Evolutionary conservation across 2,888 invertebrate species (phyloP).

Genomic region (Amphimallon solstitiale): DNA sequence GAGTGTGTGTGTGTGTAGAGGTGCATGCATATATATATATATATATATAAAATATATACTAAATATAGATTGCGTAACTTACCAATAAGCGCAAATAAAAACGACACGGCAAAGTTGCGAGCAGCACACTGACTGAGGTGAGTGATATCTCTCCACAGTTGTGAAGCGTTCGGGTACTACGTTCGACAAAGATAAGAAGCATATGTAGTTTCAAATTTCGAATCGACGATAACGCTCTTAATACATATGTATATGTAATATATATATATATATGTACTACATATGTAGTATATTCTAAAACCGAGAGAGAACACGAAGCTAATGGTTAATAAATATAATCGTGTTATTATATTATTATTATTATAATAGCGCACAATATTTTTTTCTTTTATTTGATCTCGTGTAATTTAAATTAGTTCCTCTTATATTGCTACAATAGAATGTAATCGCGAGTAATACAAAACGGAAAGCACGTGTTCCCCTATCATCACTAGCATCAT

Average conservation of each 20-base stretch:
- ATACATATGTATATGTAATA: background rate
- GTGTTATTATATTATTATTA: background rate
- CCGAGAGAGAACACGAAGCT: no score
- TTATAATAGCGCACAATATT: no score
- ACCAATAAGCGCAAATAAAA: slow-evolving; percentile 42
- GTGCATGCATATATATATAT: background rate
- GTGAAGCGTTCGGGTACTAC: slow-evolving; percentile 15
- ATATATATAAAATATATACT: background rate
- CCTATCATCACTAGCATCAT: background rate
- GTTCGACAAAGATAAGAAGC: slow-evolving; percentile 33
- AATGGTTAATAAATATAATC: no score
- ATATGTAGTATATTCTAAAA: no score
- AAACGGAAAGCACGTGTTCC: slow-evolving; percentile 6
- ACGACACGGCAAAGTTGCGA: slow-evolving; percentile 38
- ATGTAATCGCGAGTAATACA: background rate
- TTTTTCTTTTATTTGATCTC: background rate
- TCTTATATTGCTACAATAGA: background rate
- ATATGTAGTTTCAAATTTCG: slow-evolving; percentile 37
- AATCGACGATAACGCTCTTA: slow-evolving; percentile 19
- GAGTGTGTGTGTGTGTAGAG: no score
- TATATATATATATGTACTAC: no score
- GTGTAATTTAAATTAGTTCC: background rate
- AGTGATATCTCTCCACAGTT: slow-evolving; percentile 26
- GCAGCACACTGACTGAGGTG: slow-evolving; percentile 39
- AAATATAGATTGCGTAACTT: slow-evolving; percentile 43